Base-by-base conservation (phyloP, 2,113 vertebrate genomes). In the Nestor notabilis region DNA sequence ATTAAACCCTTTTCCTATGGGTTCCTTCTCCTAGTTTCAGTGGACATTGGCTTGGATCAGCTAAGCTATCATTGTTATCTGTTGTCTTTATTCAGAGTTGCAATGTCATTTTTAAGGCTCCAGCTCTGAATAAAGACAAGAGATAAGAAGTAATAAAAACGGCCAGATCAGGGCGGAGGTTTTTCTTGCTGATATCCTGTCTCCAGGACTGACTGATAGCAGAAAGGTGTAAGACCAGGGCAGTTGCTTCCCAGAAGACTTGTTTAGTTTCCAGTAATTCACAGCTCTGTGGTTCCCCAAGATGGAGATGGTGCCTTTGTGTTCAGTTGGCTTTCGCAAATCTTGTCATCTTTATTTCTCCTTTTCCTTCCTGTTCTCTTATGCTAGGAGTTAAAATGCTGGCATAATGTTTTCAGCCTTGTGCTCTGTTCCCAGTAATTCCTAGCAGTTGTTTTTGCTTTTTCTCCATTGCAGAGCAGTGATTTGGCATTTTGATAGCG, bases 351-450 rank as follows among this genome's bases (percentile, higher is more conserved):
- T 65, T 70, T 70, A 35, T 56, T 89, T 77, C 44, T 87, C 8
- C 49, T 69, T 92, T 79, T 76, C 49, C 31, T 82, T 93, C 64
- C 69, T 66, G 17, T 72, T 90, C 35, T 75, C 25, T 60, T 80
- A 7, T 4, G 17, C 64, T 71, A 63, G 49, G 46, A 84, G 61
- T 70, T 84, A 33, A 49, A 91, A 21, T 78, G 49, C 28, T 84
- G 69, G 17, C 41, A 41, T 53, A 43, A 41, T 28, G 17, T 63
- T 68, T 84, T 87, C 84, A 91, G 55, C 28, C 29, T 50, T 60
- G 21, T 63, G 82, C 31, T 95, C 18, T 41, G 2, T 56, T 88
- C 31, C 28, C 39, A 56, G 79, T 39, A 77, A 61, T 52, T 91
- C 85, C 41, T 80, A 74, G 37, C 37, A 86, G 68, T 93, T 76